phyloP scores from a whole-genome alignment of 2,797 vertebrate species.

The Tangara arthus region DNA sequence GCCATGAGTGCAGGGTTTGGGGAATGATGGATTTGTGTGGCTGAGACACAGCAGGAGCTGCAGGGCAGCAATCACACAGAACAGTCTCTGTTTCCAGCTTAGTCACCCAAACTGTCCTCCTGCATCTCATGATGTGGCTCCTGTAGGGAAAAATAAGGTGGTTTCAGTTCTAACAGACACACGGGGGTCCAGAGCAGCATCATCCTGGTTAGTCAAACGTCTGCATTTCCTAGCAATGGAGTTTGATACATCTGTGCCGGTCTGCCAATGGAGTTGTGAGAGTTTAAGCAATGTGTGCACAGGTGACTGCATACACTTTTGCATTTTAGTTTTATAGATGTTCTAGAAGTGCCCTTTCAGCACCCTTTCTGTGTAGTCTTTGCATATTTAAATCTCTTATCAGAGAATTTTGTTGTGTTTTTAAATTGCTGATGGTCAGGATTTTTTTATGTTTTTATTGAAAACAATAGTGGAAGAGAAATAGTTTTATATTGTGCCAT shows the following conservation, averaged over 20 bases:
- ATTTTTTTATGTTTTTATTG: background rate
- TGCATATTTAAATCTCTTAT: background rate
- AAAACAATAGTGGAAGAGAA: background rate
- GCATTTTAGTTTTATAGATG: background rate
- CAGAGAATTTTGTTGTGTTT: background rate
- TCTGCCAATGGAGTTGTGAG: background rate
- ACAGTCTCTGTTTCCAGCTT: background rate
- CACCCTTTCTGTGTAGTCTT: background rate
- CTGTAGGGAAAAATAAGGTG: background rate
- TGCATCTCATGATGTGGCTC: background rate
- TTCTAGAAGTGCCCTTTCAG: background rate
- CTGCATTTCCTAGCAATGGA: background rate
- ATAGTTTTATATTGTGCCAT: background rate
- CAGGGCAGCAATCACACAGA: background rate
- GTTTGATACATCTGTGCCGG: rapidly evolving
- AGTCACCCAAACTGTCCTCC: background rate
- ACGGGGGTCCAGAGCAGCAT: background rate
- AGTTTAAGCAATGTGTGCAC: background rate
- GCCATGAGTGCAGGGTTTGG: background rate
- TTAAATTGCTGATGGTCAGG: background rate
- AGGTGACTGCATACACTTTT: background rate
- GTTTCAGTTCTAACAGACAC: background rate
- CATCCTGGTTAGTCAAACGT: background rate
- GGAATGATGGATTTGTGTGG: background rate
- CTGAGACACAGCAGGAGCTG: background rate